Evolutionary conservation across 1,140 invertebrate genomes (phyloP).

Genomic region (Drosophila azteca): DNA sequence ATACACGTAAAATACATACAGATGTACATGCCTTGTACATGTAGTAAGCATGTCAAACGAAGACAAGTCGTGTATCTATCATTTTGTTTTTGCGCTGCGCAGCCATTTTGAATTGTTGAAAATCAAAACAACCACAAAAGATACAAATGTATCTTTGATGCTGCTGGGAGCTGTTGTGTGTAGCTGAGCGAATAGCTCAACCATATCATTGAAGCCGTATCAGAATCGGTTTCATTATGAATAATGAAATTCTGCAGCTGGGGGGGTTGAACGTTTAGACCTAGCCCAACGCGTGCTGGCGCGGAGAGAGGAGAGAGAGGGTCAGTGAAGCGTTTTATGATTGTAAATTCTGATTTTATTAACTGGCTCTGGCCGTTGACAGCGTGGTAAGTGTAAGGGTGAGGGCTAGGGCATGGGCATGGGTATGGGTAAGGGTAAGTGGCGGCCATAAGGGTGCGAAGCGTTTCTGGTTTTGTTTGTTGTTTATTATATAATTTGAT

Average conservation of each 20-base stretch:
- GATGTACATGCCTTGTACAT: neutral
- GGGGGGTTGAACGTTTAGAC: constrained; percentile 41
- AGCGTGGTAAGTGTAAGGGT: constrained; percentile 51
- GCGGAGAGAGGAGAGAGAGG: constrained; percentile 6
- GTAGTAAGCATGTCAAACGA: no score
- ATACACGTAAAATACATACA: constrained; percentile 4
- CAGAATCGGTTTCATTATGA: constrained; percentile 58
- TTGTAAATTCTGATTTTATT: constrained; percentile 72
- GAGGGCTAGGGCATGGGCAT: constrained; percentile 41
- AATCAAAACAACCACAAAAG: constrained; percentile 43
- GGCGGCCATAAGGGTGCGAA: constrained; percentile 61
- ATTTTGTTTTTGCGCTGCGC: no score
- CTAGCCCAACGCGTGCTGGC: constrained; percentile 43
- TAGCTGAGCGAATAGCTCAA: constrained; percentile 25
- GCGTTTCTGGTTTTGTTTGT: constrained; percentile 64
- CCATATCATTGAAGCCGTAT: constrained; percentile 51
- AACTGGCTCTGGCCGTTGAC: constrained; percentile 57
- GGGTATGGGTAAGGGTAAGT: constrained; percentile 58
- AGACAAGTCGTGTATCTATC: no score
- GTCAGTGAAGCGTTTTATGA: constrained; percentile 56
- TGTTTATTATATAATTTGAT: constrained; percentile 70
- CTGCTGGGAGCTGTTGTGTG: constrained; percentile 44
- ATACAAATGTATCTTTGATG: constrained; percentile 66
- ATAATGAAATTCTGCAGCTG: constrained; percentile 16
- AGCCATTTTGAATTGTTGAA: neutral